phyloP scores from a whole-genome alignment of 2,888 invertebrate species.

The Agonopterix alstromeriana region DNA sequence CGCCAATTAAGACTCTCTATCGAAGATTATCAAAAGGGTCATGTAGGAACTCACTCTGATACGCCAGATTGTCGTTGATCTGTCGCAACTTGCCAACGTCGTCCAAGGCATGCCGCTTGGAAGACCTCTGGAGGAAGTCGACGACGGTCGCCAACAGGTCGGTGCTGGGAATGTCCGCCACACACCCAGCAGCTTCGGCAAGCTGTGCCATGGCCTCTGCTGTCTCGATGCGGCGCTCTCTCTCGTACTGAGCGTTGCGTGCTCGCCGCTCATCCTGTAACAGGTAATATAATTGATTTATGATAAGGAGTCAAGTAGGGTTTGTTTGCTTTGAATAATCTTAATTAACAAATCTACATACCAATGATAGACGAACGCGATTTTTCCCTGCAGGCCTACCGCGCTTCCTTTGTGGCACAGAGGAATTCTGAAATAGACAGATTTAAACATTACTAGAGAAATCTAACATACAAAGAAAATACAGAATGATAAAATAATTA shows the following conservation, averaged over 20 bases:
- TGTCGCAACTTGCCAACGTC: constrained; percentile 21
- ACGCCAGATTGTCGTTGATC: constrained; percentile 25
- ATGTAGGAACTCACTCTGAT: constrained; percentile 26
- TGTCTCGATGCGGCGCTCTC: constrained; percentile 33
- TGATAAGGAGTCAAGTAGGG: neutral
- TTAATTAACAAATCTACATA: constrained; percentile 17
- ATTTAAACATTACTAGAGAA: no score
- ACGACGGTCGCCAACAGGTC: constrained; percentile 31
- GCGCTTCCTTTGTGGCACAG: constrained; percentile 13
- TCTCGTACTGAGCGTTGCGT: constrained; percentile 41
- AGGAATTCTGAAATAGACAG: neutral
- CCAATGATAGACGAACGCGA: constrained; percentile 30
- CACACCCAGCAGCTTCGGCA: constrained; percentile 21
- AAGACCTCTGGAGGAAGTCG: constrained; percentile 15
- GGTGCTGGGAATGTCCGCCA: neutral
- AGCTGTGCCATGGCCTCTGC: constrained; percentile 30
- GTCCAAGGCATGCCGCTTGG: constrained; percentile 10
- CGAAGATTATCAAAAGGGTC: no score
- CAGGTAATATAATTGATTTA: constrained; percentile 1
- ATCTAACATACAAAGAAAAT: no score
- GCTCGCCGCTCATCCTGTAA: constrained; percentile 35
- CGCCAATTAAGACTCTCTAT: no score
- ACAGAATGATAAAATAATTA: no score
- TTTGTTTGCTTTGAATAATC: neutral
- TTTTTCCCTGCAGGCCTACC: constrained; percentile 39